These are phyloP conservation scores for Manduca sexta DNA, from an alignment of 1,140 invertebrate species.

Conservation along the genomic window DNA sequence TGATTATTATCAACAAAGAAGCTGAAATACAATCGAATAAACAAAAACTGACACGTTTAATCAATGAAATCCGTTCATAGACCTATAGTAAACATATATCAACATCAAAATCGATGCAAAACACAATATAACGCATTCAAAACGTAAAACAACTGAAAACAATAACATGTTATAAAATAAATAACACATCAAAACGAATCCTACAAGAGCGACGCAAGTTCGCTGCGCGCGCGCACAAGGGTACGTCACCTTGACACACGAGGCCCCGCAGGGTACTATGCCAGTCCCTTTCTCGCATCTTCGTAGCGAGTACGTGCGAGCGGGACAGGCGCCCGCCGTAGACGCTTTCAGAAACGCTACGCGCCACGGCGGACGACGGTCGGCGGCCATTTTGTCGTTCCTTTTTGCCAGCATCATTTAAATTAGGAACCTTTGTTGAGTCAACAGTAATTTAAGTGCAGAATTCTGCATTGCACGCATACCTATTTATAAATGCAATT, in stretches of 20 bases:
- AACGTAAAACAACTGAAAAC: neutral
- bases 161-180: neutral
- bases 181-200: constrained; percentile 29
- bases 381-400: constrained; percentile 62
- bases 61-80: too few species aligned
- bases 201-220: constrained; percentile 35
- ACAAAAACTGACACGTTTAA: too few species aligned
- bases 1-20: too few species aligned
- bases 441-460: neutral
- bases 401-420: constrained; percentile 37
- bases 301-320: constrained; percentile 36
- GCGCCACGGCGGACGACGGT: constrained; percentile 23
- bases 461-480: neutral
- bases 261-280: constrained; percentile 51
- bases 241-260: constrained; percentile 63
- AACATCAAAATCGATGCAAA: too few species aligned
- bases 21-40: too few species aligned
- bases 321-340: constrained; percentile 44
- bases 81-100: too few species aligned
- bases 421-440: neutral
- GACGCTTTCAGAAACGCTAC: constrained; percentile 70
- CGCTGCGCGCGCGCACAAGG: constrained; percentile 41
- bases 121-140: neutral
- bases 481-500: neutral
- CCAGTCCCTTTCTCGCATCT: constrained; percentile 31